phyloP scores from a whole-genome alignment of 2,113 vertebrate genomes.

The Ciconia boyciana region DNA sequence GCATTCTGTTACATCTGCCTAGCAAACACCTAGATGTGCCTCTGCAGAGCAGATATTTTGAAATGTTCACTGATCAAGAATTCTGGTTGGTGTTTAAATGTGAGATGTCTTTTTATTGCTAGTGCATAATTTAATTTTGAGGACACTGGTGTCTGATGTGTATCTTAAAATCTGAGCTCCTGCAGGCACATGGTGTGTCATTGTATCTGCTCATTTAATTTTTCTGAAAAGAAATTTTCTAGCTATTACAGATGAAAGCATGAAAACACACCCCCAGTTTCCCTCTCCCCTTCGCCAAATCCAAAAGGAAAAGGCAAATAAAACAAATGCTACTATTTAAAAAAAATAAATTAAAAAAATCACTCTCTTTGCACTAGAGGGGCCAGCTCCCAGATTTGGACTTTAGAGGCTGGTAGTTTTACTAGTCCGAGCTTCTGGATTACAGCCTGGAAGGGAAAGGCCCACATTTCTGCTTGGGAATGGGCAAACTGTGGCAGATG shows the following conservation, averaged over 20 bases:
- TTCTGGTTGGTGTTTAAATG: neutral
- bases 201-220: neutral
- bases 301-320: neutral
- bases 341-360: neutral
- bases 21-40: neutral
- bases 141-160: neutral
- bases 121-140: slow-evolving; percentile 13
- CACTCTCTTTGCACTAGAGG: neutral
- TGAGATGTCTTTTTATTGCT: neutral
- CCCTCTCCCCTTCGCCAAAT: neutral
- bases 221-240: neutral
- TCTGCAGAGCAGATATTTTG: neutral
- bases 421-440: neutral
- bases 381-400: neutral
- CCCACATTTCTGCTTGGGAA: neutral
- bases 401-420: neutral
- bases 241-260: neutral
- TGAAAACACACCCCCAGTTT: neutral
- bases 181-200: neutral
- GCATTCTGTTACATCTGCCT: neutral
- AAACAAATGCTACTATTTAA: neutral
- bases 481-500: neutral
- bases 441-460: neutral
- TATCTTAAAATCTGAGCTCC: slow-evolving; percentile 11
- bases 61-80: slow-evolving; percentile 9